Evolutionary conservation across 92 coral and sea anemone genomes (phyloP).

Genomic region (Blastomussa wellsi): DNA sequence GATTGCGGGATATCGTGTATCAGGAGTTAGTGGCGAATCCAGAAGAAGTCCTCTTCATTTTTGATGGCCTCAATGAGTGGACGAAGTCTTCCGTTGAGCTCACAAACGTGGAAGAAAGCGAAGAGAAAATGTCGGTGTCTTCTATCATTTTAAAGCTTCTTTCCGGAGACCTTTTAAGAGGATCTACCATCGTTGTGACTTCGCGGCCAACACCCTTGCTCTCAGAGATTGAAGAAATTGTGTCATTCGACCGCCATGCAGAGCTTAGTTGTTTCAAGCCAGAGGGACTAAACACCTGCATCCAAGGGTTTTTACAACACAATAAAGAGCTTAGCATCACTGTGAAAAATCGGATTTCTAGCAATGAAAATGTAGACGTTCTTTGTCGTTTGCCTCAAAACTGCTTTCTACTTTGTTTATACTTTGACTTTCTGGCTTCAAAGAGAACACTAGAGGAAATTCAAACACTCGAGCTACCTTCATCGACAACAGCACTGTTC

Average conservation of each 20-base stretch:
- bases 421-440: constrained; percentile 22
- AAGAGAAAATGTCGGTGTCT: constrained; percentile 25
- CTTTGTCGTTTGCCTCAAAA: constrained; percentile 53
- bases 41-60: constrained; percentile 42
- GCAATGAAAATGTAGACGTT: constrained; percentile 32
- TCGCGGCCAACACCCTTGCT: constrained; percentile 46
- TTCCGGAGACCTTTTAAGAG: constrained; percentile 53
- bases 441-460: neutral
- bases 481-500: constrained; percentile 23
- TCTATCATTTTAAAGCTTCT: constrained; percentile 38
- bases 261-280: constrained; percentile 38
- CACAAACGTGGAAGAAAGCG: neutral
- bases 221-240: constrained; percentile 20
- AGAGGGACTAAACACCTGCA: constrained; percentile 20
- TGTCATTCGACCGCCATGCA: constrained; percentile 28
- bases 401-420: constrained; percentile 47
- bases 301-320: constrained; percentile 34
- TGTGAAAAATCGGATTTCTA: constrained; percentile 30
- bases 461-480: constrained; percentile 17
- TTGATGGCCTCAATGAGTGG: constrained; percentile 62
- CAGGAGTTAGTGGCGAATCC: constrained; percentile 30
- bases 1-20: constrained; percentile 13
- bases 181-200: constrained; percentile 50
- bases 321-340: constrained; percentile 3
- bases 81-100: constrained; percentile 12